Base-by-base conservation (phyloP, 2,888 invertebrate species). In the Alentia gelatinosa region DNA sequence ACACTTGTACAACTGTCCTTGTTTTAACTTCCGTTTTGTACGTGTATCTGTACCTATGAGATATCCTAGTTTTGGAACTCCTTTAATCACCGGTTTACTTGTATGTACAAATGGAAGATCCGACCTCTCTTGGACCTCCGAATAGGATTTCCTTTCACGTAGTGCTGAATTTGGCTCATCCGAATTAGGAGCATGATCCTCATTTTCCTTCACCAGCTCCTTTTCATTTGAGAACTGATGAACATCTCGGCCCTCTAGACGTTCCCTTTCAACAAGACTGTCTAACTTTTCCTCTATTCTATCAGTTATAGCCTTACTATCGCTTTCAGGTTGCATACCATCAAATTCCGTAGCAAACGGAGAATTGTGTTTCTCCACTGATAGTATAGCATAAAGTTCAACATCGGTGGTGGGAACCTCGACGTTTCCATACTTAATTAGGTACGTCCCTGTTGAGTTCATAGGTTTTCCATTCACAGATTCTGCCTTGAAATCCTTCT, bases 351-450 rank as follows among this genome's bases (percentile, higher is more conserved):
- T 50, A 15, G 86, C 42, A 47, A 86, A 86, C 3, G 86, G 86
- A 1, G 42, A 42, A 30, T 86, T 86, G 50, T 86, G 86, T 47
- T 86, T 86, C 35, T 86, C 86, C n/a, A 86, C 86, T 12, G 86
- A 86, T 3, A 86, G 35, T 12, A 86, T 86, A 19, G 86, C 86
- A 86, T 47, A 86, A 19, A 86, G 42, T 86, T 86, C 86, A 42
- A 86, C 86, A n/a, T 86, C 86, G 15, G 86, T 86, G 5, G 86
- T 86, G 47, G 86, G 86, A 1, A 86, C 86, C 35, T 86, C 86
- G 7, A 86, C 86, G 47, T 86, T 30, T 26, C 86, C 86, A 35
- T 86, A 86, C 23, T 86, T 86, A 12, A 86, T 86, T 3, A 47
- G 0, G 47, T 86, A 86, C 1, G 50, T 42, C 9, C 47, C 47